Percentiles rank a stretch among this genome's conserved stretches.
phyloP scores from a whole-genome alignment of 2,797 vertebrate species.

The Chelmon rostratus region DNA sequence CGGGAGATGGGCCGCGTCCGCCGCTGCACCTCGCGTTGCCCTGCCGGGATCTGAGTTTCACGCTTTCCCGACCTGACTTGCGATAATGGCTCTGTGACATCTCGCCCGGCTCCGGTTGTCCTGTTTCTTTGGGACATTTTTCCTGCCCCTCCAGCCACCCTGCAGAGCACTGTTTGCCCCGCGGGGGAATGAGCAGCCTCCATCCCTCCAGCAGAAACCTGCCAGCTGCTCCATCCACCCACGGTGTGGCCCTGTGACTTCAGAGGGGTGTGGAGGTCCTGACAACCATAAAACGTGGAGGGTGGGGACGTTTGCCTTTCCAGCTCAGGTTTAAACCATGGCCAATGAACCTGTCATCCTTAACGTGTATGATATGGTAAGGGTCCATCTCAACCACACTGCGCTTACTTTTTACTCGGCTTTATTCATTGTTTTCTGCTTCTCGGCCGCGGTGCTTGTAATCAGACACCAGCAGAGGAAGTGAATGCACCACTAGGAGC shows the following conservation, averaged over 20 bases:
- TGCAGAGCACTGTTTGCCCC: constrained; percentile 16
- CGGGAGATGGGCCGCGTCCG: constrained; percentile 51
- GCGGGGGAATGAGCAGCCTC: constrained; percentile 48
- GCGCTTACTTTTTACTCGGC: background rate
- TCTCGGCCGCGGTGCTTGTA: background rate
- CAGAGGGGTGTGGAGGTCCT: constrained; percentile 69
- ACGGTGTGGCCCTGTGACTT: constrained; percentile 63
- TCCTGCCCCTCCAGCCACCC: background rate
- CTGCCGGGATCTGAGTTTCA: constrained; percentile 42
- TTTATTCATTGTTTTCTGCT: background rate
- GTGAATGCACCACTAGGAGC: constrained; percentile 21
- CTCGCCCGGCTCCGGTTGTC: background rate
- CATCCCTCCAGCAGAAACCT: constrained; percentile 40
- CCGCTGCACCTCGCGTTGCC: constrained; percentile 26
- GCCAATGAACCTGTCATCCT: constrained; percentile 97
- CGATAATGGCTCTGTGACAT: constrained; percentile 40
- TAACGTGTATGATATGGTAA: constrained; percentile 98
- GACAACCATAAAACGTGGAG: constrained; percentile 63
- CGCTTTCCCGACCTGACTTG: constrained; percentile 14
- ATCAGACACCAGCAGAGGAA: constrained; percentile 22
- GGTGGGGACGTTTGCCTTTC: constrained; percentile 77
- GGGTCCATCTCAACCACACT: constrained; percentile 45
- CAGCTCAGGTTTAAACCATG: constrained; percentile 89
- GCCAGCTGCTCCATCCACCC: constrained; percentile 36
- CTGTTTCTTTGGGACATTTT: constrained; percentile 12